These are phyloP conservation scores for Jordanella pulchra DNA, from an alignment of 2,797 vertebrate species.

Conservation along the genomic window DNA sequence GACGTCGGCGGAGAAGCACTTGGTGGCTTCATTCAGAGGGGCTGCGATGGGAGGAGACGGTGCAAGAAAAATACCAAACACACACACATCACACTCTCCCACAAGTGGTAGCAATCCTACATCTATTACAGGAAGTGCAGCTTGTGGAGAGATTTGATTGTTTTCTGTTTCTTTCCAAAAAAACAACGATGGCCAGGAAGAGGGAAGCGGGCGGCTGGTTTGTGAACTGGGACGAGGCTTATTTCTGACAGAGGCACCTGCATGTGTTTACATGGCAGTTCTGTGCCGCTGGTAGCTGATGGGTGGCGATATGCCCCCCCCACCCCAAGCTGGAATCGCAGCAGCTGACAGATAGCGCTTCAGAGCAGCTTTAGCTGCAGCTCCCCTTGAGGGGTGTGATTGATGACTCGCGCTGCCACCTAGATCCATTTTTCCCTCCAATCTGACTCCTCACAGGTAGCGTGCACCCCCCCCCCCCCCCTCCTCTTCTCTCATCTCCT, in stretches of 20 bases:
- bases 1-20: slow-evolving; percentile 72
- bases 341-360: slow-evolving; percentile 86
- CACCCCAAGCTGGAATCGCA: slow-evolving; percentile 66
- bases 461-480: slow-evolving; percentile 16
- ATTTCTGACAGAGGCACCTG: slow-evolving; percentile 74
- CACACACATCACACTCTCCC: slow-evolving; percentile 27
- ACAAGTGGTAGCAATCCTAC: slow-evolving; percentile 53
- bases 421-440: slow-evolving; percentile 83
- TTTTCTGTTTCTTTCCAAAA: background rate
- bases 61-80: slow-evolving; percentile 25
- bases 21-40: slow-evolving; percentile 77
- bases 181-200: background rate
- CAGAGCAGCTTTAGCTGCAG: slow-evolving; percentile 84
- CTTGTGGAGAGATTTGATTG: slow-evolving; percentile 12
- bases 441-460: slow-evolving; percentile 78
- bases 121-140: slow-evolving; percentile 39
- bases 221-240: slow-evolving; percentile 51
- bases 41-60: slow-evolving; percentile 55
- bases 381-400: slow-evolving; percentile 85
- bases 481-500: slow-evolving; percentile 34
- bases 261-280: slow-evolving; percentile 80
- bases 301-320: slow-evolving; percentile 70
- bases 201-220: slow-evolving; percentile 28
- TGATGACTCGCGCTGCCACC: slow-evolving; percentile 84
- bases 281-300: slow-evolving; percentile 75